Conservation (phyloP, 1,140 invertebrate genomes). For the Leptopilina boulardi region DNA sequence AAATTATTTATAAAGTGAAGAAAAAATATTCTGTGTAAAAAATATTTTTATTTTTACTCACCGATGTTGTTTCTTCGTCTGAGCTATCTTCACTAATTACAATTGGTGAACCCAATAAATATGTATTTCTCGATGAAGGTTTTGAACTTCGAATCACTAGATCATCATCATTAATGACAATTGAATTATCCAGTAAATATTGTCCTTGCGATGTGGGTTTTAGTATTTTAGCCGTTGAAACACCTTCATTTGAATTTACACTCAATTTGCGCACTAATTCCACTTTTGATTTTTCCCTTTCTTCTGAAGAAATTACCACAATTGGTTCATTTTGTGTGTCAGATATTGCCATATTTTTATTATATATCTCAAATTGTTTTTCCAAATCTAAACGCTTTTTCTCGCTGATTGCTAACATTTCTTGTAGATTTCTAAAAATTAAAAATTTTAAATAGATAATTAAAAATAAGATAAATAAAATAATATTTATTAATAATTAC, state of each 20-base stretch:
- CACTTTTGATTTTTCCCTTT: neutral
- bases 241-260: neutral
- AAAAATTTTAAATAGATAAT: constrained; percentile 44
- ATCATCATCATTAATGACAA: neutral
- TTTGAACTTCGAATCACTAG: neutral
- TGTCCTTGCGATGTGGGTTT: too few relatives aligned
- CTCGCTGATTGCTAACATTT: constrained; percentile 48
- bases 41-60: neutral
- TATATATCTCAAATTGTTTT: constrained; percentile 29
- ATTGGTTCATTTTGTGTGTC: constrained; percentile 2
- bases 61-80: neutral
- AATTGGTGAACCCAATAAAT: constrained; percentile 15
- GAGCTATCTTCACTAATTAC: constrained; percentile 18
- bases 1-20: too few relatives aligned
- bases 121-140: neutral
- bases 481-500: constrained; percentile 36
- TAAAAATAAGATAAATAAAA: constrained; percentile 22
- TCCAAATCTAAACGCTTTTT: constrained; percentile 50
- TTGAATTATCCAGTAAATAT: too few relatives aligned
- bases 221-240: neutral
- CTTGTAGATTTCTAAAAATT: constrained; percentile 57
- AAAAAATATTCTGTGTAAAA: too few relatives aligned
- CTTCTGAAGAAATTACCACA: neutral
- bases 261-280: neutral
- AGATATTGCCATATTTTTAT: neutral